A percentile compares a stretch with the other conserved stretches of the same genome.
Evolutionary conservation across 2,888 invertebrate genomes (phyloP).

Genomic region (Drosophila neonasuta): DNA sequence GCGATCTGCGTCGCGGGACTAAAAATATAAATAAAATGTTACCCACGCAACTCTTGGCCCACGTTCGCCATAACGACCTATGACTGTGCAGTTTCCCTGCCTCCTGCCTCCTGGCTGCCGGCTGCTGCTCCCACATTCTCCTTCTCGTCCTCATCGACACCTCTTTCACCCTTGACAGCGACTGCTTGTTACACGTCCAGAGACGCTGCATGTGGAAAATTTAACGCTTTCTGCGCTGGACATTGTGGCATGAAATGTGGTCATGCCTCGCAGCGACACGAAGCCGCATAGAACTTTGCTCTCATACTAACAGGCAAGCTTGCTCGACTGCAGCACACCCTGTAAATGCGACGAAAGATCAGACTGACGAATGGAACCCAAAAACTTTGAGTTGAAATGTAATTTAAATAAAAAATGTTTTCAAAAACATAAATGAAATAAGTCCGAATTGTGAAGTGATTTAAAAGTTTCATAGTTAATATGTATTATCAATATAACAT

Average conservation of each 20-base stretch:
- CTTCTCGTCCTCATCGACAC: not conserved
- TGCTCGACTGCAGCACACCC: no score
- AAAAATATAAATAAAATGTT: conserved; percentile 22
- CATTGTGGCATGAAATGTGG: conserved; percentile 57
- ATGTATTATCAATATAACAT: no score
- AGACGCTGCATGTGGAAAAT: conserved; percentile 49
- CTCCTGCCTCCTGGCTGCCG: no score
- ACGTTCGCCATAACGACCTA: conserved; percentile 51
- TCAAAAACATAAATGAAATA: no score
- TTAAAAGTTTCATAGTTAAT: no score
- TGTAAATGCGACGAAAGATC: no score
- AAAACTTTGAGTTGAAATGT: no score
- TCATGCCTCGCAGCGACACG: conserved; percentile 44
- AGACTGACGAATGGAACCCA: no score
- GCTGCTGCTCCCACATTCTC: not conserved
- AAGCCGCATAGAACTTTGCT: conserved; percentile 4
- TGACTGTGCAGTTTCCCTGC: conserved; percentile 29
- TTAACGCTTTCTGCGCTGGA: conserved; percentile 59
- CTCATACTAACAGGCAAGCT: no score
- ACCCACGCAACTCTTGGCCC: conserved; percentile 60
- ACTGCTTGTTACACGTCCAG: conserved; percentile 1
- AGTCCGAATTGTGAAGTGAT: no score
- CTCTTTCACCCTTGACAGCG: not conserved
- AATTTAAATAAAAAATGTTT: no score
- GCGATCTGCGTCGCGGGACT: conserved; percentile 11